Base-by-base conservation (phyloP, 2,888 invertebrate species). In the Nowickia ferox region DNA sequence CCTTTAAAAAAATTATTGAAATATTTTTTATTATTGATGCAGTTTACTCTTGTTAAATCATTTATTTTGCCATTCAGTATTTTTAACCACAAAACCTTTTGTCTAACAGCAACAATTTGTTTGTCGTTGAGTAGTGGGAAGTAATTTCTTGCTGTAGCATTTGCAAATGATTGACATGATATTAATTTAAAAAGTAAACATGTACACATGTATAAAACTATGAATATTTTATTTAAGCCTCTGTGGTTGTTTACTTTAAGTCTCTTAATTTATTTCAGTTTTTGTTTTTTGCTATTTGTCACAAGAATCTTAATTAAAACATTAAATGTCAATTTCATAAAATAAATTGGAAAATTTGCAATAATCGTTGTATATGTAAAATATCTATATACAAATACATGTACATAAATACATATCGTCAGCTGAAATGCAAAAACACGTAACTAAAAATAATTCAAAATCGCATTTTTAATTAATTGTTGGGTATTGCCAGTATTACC, bases 141-240 rank as follows among this genome's bases (percentile, higher is more conserved):
- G 57, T 13, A 72, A 11, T 78, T 57, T 57, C n/a, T 57, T 71
- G 30, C 22, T 30, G 2, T 6, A 30, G 30, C 30, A 66, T 65
- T 77, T 69, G 30, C 42, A 66, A 61, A 65, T 69, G 79, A 79
- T 75, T 84, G 84, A 61, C 75, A 84, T 86, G 19, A 75, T 75
- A 79, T 84, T 84, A 79, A 84, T 79, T 79, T 48, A 48, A 66
- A 57, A 84, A 74, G 69, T 55, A 65, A 79, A 75, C 69, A 55
- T 46, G 4, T 3, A 19, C 9, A 40, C n/a, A 38, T 40, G 10
- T 61, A 19, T 61, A 6, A 30, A 30, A 30, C 30, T 30, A 40
- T 61, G 61, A 2, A 13, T 13, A 55, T 19, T 11, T 48, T 17
- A 9, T 55, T 22, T 17, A 55, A 55, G 76, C 51, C 53, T 59